A percentile compares a stretch with the other conserved stretches of the same genome.
phyloP scores from a whole-genome alignment of 2,113 vertebrate species.

The Periophthalmus modestus region DNA sequence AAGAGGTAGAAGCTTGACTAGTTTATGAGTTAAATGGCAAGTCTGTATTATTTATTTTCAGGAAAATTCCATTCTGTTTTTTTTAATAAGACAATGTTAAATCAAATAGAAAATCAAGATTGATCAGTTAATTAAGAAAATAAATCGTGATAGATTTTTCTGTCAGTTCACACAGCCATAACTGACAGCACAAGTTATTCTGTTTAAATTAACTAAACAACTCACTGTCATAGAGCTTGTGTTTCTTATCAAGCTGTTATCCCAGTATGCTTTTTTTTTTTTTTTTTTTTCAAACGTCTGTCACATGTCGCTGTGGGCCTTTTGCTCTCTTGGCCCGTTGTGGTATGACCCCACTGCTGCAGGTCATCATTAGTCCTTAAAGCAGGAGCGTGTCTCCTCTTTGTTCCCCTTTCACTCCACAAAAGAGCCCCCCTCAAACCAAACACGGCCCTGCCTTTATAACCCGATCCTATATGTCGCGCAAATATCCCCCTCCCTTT shows the following conservation, averaged over 20 bases:
- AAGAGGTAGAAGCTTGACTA: no score
- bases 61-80: no score
- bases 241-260: slow-evolving; percentile 16
- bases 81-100: no score
- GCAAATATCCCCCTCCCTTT: slow-evolving; percentile 19
- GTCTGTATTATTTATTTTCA: no score
- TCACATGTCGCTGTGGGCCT: slow-evolving; percentile 57
- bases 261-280: slow-evolving; percentile 5
- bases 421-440: slow-evolving; percentile 52
- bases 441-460: slow-evolving; percentile 59
- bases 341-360: slow-evolving; percentile 53
- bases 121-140: no score
- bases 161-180: no score
- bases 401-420: slow-evolving; percentile 61
- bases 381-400: slow-evolving; percentile 60
- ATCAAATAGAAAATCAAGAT: no score
- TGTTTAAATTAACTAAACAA: not conserved
- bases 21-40: no score
- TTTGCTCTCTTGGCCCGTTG: slow-evolving; percentile 53
- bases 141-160: no score
- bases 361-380: slow-evolving; percentile 57
- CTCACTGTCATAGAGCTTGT: not conserved
- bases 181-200: not conserved
- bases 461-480: slow-evolving; percentile 49
- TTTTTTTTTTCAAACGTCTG: slow-evolving; percentile 1